Evolutionary conservation across 92 coral and sea anemone genomes (phyloP), one percentile per base, ranked within the genome.

Genomic region (Ricordea florida): DNA sequence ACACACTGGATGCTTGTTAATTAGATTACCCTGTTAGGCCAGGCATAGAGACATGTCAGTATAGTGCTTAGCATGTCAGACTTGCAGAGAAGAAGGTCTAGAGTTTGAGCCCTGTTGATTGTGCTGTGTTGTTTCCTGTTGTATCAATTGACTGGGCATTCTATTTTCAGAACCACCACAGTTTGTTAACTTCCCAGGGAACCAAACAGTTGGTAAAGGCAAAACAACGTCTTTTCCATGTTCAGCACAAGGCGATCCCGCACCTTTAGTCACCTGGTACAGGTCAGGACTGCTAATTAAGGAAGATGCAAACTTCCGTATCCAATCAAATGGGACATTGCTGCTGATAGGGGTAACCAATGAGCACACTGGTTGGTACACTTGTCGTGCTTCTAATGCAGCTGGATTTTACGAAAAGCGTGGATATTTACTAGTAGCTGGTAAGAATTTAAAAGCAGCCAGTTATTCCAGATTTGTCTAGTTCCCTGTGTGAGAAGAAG

Each of bases 221-320:
- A 67, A 60, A 11, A 74, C 87, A 13, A 91, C 87, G 11, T 21
- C 37, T 2, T 68, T 92, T 63, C 44, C 78, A 1, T 94, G 98
- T 72, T 27, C 67, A 42, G 93, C 89, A 53, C 28, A 33, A 16
- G 98, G 98, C 30, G 92, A 89, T 44, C 94, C 97, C 2, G 23
- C 26, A 52, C 98, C 98, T 34, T 37, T 64, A 3, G 69, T 92
- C 86, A 91, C 79, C 50, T 94, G 98, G 98, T 80, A 78, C 57
- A 60, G 57, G 58, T 81, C 82, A 52, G 62, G 60, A 34, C 55
- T 14, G 32, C 49, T 30, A 10, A 45, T 78, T 46, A 21, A 5
- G 37, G 22, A 30, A 46, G 16, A 57, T 35, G 45, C 31, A 51
- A 53, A 44, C 69, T 73, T 58, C 33, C 17, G 15, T 31, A 60